phyloP scores from a whole-genome alignment of 1,140 invertebrate genomes.

The Gonatopus flavifemur region DNA sequence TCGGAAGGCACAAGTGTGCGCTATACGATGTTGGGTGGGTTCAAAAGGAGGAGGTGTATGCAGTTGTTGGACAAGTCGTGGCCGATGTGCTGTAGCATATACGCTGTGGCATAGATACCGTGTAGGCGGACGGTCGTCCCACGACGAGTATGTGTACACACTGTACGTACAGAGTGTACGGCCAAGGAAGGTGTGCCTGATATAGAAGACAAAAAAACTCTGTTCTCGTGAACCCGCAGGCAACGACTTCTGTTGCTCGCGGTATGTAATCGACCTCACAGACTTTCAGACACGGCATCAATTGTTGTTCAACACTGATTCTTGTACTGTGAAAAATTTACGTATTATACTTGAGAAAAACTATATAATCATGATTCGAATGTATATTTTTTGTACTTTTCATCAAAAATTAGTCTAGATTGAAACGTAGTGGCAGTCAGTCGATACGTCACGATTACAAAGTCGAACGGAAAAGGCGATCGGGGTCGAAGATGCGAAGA shows the following conservation, averaged over 20 bases:
- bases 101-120: too few relatives aligned
- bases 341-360: too few relatives aligned
- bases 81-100: too few relatives aligned
- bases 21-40: constrained; percentile 11
- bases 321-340: too few relatives aligned
- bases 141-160: constrained; percentile 20
- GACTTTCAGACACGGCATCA: background rate
- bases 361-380: too few relatives aligned
- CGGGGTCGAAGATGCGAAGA: constrained; percentile 11
- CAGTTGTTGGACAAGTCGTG: constrained; percentile 28
- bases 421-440: too few relatives aligned
- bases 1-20: too few relatives aligned
- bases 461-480: constrained; percentile 12
- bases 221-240: background rate
- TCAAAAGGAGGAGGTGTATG: constrained; percentile 18
- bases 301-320: too few relatives aligned
- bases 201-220: constrained; percentile 6
- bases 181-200: constrained; percentile 19
- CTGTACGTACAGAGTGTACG: constrained; percentile 9
- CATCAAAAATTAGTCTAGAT: too few relatives aligned
- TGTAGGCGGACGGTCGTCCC: constrained; percentile 37
- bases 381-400: too few relatives aligned
- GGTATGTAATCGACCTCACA: constrained; percentile 3
- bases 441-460: constrained; percentile 10
- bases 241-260: constrained; percentile 13